Conservation (phyloP, 2,888 invertebrate species). For the Cephus sareptanus region DNA sequence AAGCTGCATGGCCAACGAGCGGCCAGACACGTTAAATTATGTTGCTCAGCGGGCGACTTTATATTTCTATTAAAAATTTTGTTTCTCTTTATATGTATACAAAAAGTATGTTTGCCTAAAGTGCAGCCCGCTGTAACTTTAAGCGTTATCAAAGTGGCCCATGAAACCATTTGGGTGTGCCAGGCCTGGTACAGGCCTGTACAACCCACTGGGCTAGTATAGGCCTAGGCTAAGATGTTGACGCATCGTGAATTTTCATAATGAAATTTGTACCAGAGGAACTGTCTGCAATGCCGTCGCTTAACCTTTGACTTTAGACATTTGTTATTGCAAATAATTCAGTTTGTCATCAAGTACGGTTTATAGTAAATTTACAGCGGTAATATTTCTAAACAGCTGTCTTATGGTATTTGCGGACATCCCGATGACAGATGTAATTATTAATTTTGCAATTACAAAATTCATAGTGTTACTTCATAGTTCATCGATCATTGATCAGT, state of each 20-base stretch:
- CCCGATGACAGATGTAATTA: not conserved
- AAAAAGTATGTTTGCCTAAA: too few relatives aligned
- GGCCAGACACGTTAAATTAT: too few relatives aligned
- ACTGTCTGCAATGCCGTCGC: not conserved
- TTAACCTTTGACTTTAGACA: constrained; percentile 1
- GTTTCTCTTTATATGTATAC: too few relatives aligned
- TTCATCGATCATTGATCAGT: not conserved
- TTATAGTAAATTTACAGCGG: not conserved
- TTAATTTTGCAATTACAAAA: not conserved
- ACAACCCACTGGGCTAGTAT: too few relatives aligned
- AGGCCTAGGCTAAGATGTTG: not conserved
- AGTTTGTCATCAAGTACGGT: not conserved
- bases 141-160: too few relatives aligned
- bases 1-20: too few relatives aligned
- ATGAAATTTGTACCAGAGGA: not conserved
- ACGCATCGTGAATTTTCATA: not conserved
- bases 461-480: not conserved
- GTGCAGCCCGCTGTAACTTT: too few relatives aligned
- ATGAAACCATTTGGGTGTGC: too few relatives aligned
- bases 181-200: too few relatives aligned
- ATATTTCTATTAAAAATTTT: too few relatives aligned
- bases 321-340: not conserved
- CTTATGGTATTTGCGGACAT: not conserved
- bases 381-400: not conserved
- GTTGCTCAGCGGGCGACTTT: too few relatives aligned